These are phyloP conservation scores for Antrozous pallidus DNA, from an alignment of 2,797 vertebrate species.

Conservation along the genomic window DNA sequence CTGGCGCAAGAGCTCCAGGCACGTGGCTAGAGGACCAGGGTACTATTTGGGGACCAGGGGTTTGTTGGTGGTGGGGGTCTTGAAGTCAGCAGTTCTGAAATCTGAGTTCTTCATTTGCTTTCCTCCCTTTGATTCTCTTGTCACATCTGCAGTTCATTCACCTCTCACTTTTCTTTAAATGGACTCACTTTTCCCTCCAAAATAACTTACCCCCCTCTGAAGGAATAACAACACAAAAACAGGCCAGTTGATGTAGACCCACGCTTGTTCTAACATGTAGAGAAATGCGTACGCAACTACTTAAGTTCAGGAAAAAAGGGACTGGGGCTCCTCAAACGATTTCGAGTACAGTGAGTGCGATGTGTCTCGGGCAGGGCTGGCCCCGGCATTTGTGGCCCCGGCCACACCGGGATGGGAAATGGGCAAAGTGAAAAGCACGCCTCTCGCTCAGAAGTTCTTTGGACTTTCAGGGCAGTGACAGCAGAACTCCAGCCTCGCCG, in stretches of 20 bases:
- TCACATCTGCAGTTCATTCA: not conserved
- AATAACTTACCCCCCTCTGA: not conserved
- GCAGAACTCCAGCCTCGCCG: fast-evolving
- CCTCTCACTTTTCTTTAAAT: not conserved
- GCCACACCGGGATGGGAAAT: not conserved
- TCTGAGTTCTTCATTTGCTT: not conserved
- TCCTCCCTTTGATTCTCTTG: not conserved
- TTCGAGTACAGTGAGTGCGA: fast-evolving
- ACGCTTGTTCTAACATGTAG: not conserved
- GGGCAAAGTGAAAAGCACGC: fast-evolving
- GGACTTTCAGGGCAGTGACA: not conserved
- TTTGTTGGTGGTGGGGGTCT: not conserved
- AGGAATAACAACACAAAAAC: not conserved
- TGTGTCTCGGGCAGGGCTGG: not conserved
- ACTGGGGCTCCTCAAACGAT: not conserved
- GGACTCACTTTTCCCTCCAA: not conserved
- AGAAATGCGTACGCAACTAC: fast-evolving
- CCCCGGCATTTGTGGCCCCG: fast-evolving
- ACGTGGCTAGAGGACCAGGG: not conserved
- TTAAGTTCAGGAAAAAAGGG: not conserved
- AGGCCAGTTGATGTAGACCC: not conserved
- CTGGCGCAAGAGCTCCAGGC: not conserved
- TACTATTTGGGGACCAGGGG: not conserved
- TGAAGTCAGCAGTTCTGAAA: not conserved
- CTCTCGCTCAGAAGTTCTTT: not conserved